Base-by-base conservation (phyloP, 1,140 invertebrate genomes). In the Nephila pilipes region DNA sequence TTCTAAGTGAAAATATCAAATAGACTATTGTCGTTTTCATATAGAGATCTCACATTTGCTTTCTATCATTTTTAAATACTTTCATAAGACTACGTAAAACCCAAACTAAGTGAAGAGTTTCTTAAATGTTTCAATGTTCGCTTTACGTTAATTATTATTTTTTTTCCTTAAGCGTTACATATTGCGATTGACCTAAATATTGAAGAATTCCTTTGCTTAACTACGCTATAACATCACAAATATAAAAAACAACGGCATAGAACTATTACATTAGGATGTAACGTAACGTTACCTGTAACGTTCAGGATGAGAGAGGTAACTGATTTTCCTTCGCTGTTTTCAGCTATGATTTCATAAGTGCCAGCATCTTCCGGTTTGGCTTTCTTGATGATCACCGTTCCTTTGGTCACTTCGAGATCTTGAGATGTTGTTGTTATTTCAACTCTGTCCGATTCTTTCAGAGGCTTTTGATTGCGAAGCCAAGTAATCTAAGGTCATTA, bases 371-470 rank as follows among this genome's bases (percentile, higher is more conserved):
- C 95, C 94, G 97, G 97, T 93, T 97, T 96, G 0, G 98, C 97
- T 94, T 97, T 97, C 38, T 96, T 97, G 89, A 99, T 98, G 95
- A 97, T 97, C 12, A 99, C 95, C 22, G 97, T 97, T 94, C 97
- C 98, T 89, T 97, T 97, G 94, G 98, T 99, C 97, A 98, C 98
- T 94, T 99, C 98, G 96, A 98, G 98, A 94, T 99, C 98, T 94
- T 99, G 98, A 16, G 97, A 98, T 95, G 97, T 97, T 0, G 97
- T 97, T 1, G 96, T 96, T 57, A 98, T 96, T 0, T 96, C 96
- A n/a, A 98, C 96, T 14, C 96, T 95, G 69, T 97, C 96, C 85
- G 96, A 96, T 20, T 96, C 96, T n/a, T 97, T 96, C 36, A 98
- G 95, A 94, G 97, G 96, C 94, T 97, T 97, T 12, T 97, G 97